Evolutionary conservation across 2,888 invertebrate species (phyloP).

Genomic region (Antheraea yamamai): DNA sequence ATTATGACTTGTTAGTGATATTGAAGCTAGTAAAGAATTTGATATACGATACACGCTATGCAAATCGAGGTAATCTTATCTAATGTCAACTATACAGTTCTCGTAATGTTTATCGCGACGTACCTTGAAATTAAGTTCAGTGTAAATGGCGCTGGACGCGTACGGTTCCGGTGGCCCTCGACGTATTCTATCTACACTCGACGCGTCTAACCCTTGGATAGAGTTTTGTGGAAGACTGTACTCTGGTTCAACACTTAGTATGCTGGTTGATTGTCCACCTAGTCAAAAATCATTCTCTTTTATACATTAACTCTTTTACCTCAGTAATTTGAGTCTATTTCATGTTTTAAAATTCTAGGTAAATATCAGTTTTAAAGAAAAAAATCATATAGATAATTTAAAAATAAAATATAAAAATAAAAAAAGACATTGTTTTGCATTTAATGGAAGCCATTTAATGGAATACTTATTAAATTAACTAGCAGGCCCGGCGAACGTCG

Average conservation of each 20-base stretch:
- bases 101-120: conserved; percentile 63
- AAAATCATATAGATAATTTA: background rate
- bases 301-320: background rate
- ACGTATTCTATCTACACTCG: conserved; percentile 72
- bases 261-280: conserved; percentile 74
- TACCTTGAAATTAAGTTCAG: conserved; percentile 81
- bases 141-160: conserved; percentile 79
- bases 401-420: no score
- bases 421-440: no score
- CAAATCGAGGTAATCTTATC: conserved; percentile 69
- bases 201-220: conserved; percentile 71
- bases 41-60: conserved; percentile 47
- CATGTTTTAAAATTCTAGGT: no score
- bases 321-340: no score
- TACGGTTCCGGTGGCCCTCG: conserved; percentile 76
- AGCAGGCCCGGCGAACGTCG: no score
- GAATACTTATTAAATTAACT: no score
- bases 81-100: conserved; percentile 52
- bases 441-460: no score
- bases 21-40: conserved; percentile 34
- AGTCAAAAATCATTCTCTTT: conserved; percentile 29
- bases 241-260: conserved; percentile 74
- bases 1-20: conserved; percentile 50
- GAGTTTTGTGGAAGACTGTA: conserved; percentile 78
- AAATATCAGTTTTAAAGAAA: background rate